These are phyloP conservation scores for Dryobotodes eremita DNA, from an alignment of 2,888 invertebrate genomes.

Conservation along the genomic window DNA sequence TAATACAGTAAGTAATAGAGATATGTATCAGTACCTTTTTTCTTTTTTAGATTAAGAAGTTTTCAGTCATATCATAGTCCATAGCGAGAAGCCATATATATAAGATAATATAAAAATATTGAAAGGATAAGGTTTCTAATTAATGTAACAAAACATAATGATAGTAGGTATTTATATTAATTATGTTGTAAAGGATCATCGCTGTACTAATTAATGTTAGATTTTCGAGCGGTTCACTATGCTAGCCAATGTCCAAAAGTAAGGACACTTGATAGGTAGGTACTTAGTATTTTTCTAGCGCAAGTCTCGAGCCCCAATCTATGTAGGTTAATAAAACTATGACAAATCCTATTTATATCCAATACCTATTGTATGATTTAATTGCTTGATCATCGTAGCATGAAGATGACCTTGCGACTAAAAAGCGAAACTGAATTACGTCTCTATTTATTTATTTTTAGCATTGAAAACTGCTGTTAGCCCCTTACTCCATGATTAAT, in stretches of 20 bases:
- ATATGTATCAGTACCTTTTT: too few relatives aligned
- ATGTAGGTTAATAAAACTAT: conserved; percentile 36
- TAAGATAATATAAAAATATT: too few relatives aligned
- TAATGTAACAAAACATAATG: neutral
- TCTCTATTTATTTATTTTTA: conserved; percentile 20
- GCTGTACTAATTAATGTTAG: neutral
- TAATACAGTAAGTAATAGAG: too few relatives aligned
- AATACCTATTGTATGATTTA: conserved; percentile 52
- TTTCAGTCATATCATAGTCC: too few relatives aligned
- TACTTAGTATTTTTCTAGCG: neutral
- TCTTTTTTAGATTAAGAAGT: too few relatives aligned
- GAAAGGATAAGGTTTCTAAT: too few relatives aligned
- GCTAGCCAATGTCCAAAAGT: neutral
- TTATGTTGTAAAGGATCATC: neutral
- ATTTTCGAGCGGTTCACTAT: neutral
- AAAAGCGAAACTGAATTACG: conserved; percentile 45
- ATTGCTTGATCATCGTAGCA: conserved; percentile 56
- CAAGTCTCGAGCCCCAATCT: neutral
- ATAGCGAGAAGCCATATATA: too few relatives aligned
- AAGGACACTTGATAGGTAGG: too few relatives aligned
- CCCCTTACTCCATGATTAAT: neutral
- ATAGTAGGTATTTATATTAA: neutral
- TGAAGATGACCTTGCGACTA: conserved; percentile 52
- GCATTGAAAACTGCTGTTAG: conserved; percentile 10
- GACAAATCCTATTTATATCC: conserved; percentile 40